These are phyloP conservation scores for Sula dactylatra DNA, from an alignment of 2,113 vertebrate genomes.

Conservation along the genomic window DNA sequence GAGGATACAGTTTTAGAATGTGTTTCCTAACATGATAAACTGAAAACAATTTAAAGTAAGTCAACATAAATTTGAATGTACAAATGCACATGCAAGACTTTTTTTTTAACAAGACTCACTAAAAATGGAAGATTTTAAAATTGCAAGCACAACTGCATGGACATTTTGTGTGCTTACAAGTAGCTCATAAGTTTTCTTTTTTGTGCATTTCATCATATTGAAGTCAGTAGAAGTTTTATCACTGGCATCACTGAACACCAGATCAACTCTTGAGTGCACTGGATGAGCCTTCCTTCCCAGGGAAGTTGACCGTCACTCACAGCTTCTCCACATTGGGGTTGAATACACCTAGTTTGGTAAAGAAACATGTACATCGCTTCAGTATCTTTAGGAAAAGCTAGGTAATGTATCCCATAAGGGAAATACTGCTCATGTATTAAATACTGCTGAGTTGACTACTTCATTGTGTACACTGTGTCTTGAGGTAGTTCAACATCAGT, in stretches of 20 bases:
- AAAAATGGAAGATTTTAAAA: background rate
- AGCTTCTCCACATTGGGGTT: background rate
- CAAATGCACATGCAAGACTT: background rate
- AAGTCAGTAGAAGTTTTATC: background rate
- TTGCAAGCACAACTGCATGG: background rate
- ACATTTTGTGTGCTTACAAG: background rate
- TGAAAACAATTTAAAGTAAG: background rate
- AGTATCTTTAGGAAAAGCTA: background rate
- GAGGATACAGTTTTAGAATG: background rate
- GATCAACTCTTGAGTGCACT: background rate
- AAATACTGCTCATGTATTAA: background rate
- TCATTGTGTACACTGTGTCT: background rate
- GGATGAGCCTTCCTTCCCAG: background rate
- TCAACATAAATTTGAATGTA: background rate
- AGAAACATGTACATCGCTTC: background rate
- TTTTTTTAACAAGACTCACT: background rate
- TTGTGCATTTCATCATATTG: background rate
- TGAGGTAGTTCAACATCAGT: background rate
- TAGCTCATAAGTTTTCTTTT: background rate
- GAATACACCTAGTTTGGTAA: background rate
- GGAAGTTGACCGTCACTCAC: background rate
- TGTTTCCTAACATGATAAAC: background rate
- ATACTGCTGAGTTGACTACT: background rate
- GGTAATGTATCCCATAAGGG: background rate
- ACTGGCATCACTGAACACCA: background rate